Evolutionary conservation across 1,140 invertebrate species (phyloP), one percentile per base, ranked within the genome.

Genomic region (Sminthurides bifidus): DNA sequence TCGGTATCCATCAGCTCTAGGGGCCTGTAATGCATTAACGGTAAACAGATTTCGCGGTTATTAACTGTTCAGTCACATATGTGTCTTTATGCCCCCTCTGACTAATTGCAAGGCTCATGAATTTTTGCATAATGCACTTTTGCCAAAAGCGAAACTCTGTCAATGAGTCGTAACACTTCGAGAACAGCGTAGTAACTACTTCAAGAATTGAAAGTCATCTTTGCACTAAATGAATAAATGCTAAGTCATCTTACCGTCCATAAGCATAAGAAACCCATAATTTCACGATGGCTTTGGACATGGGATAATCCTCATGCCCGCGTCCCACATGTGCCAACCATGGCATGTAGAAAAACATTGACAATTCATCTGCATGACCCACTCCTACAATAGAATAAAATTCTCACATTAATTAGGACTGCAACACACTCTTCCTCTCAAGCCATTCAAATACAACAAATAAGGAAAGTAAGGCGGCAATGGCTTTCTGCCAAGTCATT

Each of bases 271-370:
- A 49, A 5, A 45, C 37, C 61, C 61, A 63, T 12, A 63, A 48
- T 31, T 54, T 56, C 2, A 59, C 54, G 10, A 63, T 35, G 26
- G 50, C 40, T 51, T 45, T 33, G 21, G 58, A 60, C 61, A 63
- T 63, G 46, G 44, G 24, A 26, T 63, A 63, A 50, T 63, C 61
- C 40, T 45, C 55, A 17, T 50, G 40, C 23, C 45, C 43, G 23
- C 37, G 33, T 23, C 37, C 19, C 10, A 63, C 40, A 54, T 56
- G 38, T 19, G 50, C 38, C n/a, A 63, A 41, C 54, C 55, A 54
- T 31, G 54, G 54, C 58, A 63, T 59, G 40, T 59, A 31, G 41
- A 63, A 63, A 6, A 60, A 38, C 2, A 63, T 30, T 15, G 48
- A 50, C 5, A 63, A 45, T 27, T 63, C 61, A 38, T 63, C 61